Evolutionary conservation across 2,888 invertebrate genomes (phyloP).

Genomic region (Phymatocera aterrima): DNA sequence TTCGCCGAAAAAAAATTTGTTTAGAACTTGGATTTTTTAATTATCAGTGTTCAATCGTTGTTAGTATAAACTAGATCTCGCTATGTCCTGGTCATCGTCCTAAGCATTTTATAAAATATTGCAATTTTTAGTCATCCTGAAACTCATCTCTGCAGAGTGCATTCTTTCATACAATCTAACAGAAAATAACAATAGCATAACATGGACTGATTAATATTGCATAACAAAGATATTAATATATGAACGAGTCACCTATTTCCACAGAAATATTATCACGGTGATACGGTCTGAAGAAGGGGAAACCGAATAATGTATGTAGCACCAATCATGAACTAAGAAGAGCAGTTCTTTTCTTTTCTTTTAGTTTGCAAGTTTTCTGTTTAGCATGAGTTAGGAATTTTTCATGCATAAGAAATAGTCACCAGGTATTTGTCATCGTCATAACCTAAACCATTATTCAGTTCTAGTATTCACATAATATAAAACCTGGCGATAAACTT

Average conservation of each 20-base stretch:
- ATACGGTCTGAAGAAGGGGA: not conserved
- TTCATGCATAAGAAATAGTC: not conserved
- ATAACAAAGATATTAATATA: slow-evolving; percentile 17
- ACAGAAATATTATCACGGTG: not conserved
- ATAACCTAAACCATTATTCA: too few relatives aligned
- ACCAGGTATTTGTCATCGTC: not conserved
- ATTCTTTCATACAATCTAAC: not conserved
- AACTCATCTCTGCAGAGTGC: not conserved
- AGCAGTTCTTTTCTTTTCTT: not conserved
- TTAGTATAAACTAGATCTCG: not conserved
- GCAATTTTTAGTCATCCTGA: not conserved
- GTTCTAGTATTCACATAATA: not conserved
- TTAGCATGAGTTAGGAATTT: not conserved
- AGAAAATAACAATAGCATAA: not conserved
- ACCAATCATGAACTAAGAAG: slow-evolving; percentile 19
- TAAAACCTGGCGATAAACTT: not conserved
- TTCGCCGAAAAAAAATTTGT: not conserved
- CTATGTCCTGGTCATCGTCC: not conserved
- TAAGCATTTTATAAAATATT: slow-evolving; percentile 17
- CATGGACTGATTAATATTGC: slow-evolving; percentile 3
- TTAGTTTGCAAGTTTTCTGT: not conserved
- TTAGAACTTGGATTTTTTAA: not conserved
- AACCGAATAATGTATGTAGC: slow-evolving; percentile 14
- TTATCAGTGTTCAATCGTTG: not conserved
- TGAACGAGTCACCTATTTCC: slow-evolving; percentile 14